Percentiles rank a stretch among this genome's conserved stretches.
Evolutionary conservation across 2,888 invertebrate genomes (phyloP).

Genomic region (Acleris laterana): DNA sequence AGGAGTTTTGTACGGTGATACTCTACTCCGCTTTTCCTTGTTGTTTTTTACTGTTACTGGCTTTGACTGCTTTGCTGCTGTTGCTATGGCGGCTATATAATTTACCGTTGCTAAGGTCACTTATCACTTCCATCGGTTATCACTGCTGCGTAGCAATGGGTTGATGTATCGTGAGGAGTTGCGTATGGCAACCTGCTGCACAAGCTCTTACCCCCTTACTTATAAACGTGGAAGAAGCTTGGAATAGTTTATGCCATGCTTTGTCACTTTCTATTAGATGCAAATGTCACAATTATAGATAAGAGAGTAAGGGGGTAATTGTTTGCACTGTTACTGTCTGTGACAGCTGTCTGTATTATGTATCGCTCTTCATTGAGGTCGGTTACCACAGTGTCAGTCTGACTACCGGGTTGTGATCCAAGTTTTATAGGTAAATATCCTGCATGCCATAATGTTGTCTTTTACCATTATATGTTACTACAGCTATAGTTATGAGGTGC

Average conservation of each 20-base stretch:
- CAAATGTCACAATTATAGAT: no score
- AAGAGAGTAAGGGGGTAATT: no score
- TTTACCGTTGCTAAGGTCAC: background rate
- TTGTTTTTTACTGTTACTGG: background rate
- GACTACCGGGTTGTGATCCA: no score
- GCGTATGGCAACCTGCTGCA: constrained; percentile 38
- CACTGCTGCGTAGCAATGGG: constrained; percentile 84
- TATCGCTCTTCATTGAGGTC: no score
- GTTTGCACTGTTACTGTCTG: background rate
- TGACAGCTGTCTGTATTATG: background rate
- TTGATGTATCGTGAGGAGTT: constrained; percentile 87
- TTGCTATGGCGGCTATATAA: background rate
- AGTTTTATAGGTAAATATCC: no score
- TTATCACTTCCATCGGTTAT: constrained; percentile 85
- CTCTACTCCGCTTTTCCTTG: constrained; percentile 17
- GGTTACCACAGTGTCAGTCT: no score
- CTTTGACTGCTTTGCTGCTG: background rate
- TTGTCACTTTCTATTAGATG: no score
- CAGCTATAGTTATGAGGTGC: no score
- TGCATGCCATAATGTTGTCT: no score
- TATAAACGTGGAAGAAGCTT: no score
- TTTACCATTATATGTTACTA: no score
- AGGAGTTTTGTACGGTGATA: constrained; percentile 68
- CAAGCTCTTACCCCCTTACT: constrained; percentile 8
- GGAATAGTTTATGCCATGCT: no score